Percentiles rank a stretch among this genome's conserved stretches.
These are phyloP conservation scores for Lucilia cuprina DNA, from an alignment of 1,140 invertebrate species.

Conservation along the genomic window DNA sequence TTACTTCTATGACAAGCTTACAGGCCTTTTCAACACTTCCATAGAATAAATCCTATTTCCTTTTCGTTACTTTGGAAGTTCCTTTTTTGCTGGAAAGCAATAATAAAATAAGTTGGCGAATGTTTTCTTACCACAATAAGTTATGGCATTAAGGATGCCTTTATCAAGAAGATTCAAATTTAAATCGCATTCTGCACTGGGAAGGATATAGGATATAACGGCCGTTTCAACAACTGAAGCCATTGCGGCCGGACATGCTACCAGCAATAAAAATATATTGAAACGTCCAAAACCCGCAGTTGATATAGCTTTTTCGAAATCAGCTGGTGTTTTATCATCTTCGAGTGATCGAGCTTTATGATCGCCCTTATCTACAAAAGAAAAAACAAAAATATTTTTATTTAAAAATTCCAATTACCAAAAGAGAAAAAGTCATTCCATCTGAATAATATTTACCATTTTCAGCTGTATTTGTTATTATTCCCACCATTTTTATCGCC, in stretches of 20 bases:
- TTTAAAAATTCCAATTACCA: not conserved
- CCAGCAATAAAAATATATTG: constrained; percentile 70
- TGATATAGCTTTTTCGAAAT: constrained; percentile 71
- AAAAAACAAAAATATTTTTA: not conserved
- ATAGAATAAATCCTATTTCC: too few species aligned
- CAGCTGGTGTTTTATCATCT: constrained; percentile 49
- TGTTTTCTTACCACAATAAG: constrained; percentile 69
- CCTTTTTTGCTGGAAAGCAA: too few species aligned
- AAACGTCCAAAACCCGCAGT: constrained; percentile 72
- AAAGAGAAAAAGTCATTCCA: not conserved
- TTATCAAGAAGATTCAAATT: constrained; percentile 70
- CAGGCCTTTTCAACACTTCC: too few species aligned
- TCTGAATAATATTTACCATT: not conserved
- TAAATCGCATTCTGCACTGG: constrained; percentile 76
- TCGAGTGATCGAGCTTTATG: not conserved
- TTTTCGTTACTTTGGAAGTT: too few species aligned
- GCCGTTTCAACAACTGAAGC: constrained; percentile 33
- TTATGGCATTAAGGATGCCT: constrained; percentile 72
- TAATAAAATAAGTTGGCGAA: too few species aligned
- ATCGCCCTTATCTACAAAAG: not conserved
- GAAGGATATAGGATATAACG: constrained; percentile 65
- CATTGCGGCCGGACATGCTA: constrained; percentile 67
- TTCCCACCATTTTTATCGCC: not conserved
- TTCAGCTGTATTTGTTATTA: not conserved
- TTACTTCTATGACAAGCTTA: too few species aligned